Evolutionary conservation across 2,797 vertebrate genomes (phyloP), one percentile per base, ranked within the genome.

Genomic region (Argyrosomus regius): DNA sequence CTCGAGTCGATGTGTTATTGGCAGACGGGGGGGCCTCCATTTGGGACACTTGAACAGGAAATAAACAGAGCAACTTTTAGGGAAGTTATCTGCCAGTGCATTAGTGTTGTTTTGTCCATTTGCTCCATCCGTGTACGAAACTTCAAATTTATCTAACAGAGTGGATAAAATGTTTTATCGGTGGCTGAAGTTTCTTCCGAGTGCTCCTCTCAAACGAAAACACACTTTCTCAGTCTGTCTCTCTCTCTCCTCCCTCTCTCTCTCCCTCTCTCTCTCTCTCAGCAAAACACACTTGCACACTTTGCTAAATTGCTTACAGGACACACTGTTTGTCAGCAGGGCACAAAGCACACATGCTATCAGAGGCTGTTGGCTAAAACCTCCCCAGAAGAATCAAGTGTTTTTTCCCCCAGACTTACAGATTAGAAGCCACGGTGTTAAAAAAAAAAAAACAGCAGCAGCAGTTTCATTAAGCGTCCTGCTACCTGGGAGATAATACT

Each of bases 291-390:
- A 49, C 56, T 70, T 35, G 18, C 70, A 77, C 69, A 80, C 64
- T 14, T 61, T 64, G 72, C 67, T 82, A n/a, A 88, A 82, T 62
- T 85, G 70, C 79, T 88, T 61, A 78, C 61, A 79, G 69, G 80
- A 69, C 76, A 67, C 56, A 39, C 10, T 70, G 77, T 82, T 80
- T 84, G 80, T 82, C 67, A 7, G 63, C 75, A 20, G 75, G 68
- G 54, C 68, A 65, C 58, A 41, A 46, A 62, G 73, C 78, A 57
- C 81, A 70, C 63, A 72, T 24, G 71, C 63, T 68, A 65, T 73
- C 60, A 80, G 78, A 80, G 72, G 58, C 52, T 45, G 65, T 64
- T 79, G 69, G 63, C 74, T 49, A 26, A 74, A 80, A 71, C 26
- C 72, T 81, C 80, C 72, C 68, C 35, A 18, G 74, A 77, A 75